phyloP scores from a whole-genome alignment of 2,797 vertebrate genomes.

The Labroides dimidiatus region DNA sequence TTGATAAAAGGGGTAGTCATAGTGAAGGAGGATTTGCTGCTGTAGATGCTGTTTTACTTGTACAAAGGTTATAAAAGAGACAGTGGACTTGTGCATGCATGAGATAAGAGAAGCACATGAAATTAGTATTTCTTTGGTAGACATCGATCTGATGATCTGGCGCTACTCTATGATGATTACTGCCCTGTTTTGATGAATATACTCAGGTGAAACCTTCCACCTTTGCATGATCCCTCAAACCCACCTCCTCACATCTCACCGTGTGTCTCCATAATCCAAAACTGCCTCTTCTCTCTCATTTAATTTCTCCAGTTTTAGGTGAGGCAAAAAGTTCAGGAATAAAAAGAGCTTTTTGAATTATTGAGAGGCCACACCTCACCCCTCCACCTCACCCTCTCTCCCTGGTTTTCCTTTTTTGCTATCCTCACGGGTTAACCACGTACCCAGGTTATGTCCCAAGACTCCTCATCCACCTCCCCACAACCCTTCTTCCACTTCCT shows the following conservation, averaged over 20 bases:
- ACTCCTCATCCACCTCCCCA: conserved; percentile 60
- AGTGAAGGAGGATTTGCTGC: conserved; percentile 15
- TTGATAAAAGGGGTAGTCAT: conserved; percentile 24
- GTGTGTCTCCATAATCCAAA: conserved; percentile 67
- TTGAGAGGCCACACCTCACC: conserved; percentile 51
- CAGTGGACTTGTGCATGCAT: conserved; percentile 49
- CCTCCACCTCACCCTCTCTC: conserved; percentile 9
- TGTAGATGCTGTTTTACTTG: conserved; percentile 1
- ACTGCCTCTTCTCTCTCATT: conserved; percentile 15
- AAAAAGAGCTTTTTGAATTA: conserved; percentile 59
- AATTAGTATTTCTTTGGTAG: conserved; percentile 12
- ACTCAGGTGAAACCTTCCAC: conserved; percentile 61
- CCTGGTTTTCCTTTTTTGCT: conserved; percentile 11
- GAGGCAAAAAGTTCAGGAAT: conserved; percentile 3
- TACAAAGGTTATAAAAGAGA: background rate
- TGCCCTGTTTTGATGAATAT: conserved; percentile 65
- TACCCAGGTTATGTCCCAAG: conserved; percentile 53
- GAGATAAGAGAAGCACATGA: conserved; percentile 19
- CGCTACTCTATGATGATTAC: conserved; percentile 41
- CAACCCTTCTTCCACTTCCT: conserved; percentile 37
- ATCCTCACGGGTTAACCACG: conserved; percentile 42
- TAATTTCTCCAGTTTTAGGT: background rate
- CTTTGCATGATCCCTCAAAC: conserved; percentile 50
- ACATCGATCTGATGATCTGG: conserved; percentile 46
- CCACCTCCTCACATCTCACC: conserved; percentile 33